Percentiles rank a stretch among this genome's conserved stretches.
phyloP scores from a whole-genome alignment of 2,888 invertebrate genomes.

The Limenitis camilla region DNA sequence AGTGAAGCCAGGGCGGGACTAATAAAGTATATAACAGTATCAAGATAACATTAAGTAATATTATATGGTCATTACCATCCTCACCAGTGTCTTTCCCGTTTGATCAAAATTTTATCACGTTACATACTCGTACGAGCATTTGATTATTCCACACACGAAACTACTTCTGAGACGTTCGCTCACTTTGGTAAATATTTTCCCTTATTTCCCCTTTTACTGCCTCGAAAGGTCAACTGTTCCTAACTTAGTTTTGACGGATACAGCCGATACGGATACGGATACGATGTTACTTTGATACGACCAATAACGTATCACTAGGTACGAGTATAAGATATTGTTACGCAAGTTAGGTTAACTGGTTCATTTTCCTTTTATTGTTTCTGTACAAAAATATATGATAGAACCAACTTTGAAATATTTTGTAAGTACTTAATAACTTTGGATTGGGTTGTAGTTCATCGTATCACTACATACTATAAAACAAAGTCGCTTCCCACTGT shows the following conservation, averaged over 20 bases:
- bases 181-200: constrained; percentile 5
- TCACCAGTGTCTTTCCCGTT: not conserved
- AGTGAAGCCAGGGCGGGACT: no score
- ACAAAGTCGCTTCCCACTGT: no score
- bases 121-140: not conserved
- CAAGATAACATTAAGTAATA: not conserved
- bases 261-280: not conserved
- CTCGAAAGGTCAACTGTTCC: not conserved
- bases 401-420: no score
- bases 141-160: constrained; percentile 1
- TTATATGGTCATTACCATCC: not conserved
- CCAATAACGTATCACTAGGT: not conserved
- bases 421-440: no score
- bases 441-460: no score
- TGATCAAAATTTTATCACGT: constrained; percentile 4
- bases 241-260: not conserved
- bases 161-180: constrained; percentile 3
- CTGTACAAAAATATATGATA: no score
- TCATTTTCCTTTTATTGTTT: no score
- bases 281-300: not conserved
- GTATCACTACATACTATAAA: no score
- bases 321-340: no score
- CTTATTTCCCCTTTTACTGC: not conserved
- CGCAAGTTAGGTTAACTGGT: no score
- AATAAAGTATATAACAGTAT: no score